Evolutionary conservation across 2,113 vertebrate species (phyloP).

Genomic region (Catharus bicknelli): DNA sequence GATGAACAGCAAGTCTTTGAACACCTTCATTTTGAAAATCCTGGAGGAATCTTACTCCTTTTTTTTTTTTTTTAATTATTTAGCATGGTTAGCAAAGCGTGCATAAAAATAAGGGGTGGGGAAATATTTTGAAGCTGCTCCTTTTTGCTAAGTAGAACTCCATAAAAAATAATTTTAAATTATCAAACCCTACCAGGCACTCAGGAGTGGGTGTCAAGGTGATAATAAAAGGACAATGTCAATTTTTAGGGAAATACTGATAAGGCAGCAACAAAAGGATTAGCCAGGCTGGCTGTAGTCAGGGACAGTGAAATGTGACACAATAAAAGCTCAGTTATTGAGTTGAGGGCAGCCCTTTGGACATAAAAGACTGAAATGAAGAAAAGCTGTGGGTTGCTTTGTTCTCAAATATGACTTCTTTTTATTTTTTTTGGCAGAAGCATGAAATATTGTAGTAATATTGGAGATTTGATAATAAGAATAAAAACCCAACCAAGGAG

Average conservation of each 20-base stretch:
- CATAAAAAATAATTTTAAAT: background rate
- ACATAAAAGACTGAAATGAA: slow-evolving; percentile 71
- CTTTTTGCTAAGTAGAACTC: background rate
- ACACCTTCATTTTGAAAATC: background rate
- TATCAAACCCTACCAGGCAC: fast-evolving
- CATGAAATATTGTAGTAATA: slow-evolving; percentile 71
- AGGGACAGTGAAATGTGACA: slow-evolving; percentile 57
- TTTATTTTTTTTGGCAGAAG: slow-evolving; percentile 4
- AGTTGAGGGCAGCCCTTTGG: slow-evolving; percentile 70
- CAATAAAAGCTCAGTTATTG: slow-evolving; percentile 68
- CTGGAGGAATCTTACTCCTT: background rate
- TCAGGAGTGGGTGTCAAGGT: background rate
- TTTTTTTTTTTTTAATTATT: background rate
- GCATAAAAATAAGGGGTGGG: background rate
- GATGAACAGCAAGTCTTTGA: background rate
- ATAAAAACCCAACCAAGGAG: background rate
- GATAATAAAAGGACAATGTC: background rate
- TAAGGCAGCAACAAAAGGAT: slow-evolving; percentile 67
- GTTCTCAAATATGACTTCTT: slow-evolving; percentile 62
- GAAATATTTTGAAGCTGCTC: background rate
- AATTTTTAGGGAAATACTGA: background rate
- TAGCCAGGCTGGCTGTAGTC: slow-evolving; percentile 59
- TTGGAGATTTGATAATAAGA: slow-evolving; percentile 50
- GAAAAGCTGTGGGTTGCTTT: slow-evolving; percentile 69
- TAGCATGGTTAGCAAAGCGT: background rate